These are phyloP conservation scores for Oryzias celebensis DNA, from an alignment of 2,113 vertebrate species.

Conservation along the genomic window DNA sequence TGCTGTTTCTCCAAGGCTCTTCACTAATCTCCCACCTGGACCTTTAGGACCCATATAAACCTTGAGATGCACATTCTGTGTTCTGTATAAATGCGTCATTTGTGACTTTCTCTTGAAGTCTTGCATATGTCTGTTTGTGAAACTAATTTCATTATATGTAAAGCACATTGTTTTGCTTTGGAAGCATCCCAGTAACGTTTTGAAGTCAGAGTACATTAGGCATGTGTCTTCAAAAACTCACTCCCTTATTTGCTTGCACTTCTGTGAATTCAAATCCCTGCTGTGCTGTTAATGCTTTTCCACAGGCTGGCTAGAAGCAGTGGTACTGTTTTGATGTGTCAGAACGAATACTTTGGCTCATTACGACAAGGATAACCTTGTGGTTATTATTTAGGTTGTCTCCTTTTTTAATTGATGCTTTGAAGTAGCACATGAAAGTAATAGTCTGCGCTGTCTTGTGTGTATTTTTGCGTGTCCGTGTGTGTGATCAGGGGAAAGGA, in stretches of 20 bases:
- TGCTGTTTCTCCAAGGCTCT: background rate
- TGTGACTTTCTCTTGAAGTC: too few relatives aligned
- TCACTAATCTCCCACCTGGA: conserved; percentile 1
- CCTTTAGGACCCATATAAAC: too few relatives aligned
- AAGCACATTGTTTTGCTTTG: conserved; percentile 8
- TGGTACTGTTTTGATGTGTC: conserved; percentile 61
- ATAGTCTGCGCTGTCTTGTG: conserved; percentile 6
- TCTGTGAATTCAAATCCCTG: conserved; percentile 24
- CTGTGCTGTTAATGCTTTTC: conserved; percentile 50
- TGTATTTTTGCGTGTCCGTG: conserved; percentile 6
- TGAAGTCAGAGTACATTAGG: conserved; percentile 21
- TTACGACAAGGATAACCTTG: conserved; percentile 60
- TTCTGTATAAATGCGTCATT: too few relatives aligned
- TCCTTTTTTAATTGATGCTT: conserved; percentile 68
- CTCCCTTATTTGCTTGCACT: conserved; percentile 45
- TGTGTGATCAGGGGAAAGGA: background rate
- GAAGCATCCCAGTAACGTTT: conserved; percentile 10
- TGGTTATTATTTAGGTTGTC: conserved; percentile 61
- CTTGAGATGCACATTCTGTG: too few relatives aligned
- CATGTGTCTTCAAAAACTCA: conserved; percentile 27
- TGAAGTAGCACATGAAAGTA: conserved; percentile 72
- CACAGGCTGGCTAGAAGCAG: conserved; percentile 38
- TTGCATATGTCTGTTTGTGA: background rate
- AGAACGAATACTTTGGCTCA: conserved; percentile 58
- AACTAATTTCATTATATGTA: background rate